Percentiles rank a stretch among this genome's conserved stretches.
Evolutionary conservation across 2,888 invertebrate species (phyloP).

Genomic region (Stenoptilia bipunctidactyla): DNA sequence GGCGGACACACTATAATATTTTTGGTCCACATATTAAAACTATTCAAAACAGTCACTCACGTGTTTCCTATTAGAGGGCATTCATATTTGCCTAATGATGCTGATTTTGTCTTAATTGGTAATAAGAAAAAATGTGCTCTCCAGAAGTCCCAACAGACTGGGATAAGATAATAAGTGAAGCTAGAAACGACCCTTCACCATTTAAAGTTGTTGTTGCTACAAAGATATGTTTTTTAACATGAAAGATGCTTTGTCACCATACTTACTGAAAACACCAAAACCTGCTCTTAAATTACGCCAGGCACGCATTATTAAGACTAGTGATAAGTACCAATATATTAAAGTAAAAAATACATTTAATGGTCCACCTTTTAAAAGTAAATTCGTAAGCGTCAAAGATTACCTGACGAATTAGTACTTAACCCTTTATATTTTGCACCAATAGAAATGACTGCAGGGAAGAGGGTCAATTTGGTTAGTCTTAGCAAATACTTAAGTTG

Average conservation of each 20-base stretch:
- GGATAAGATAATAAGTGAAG: not conserved
- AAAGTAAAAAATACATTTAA: slow-evolving; percentile 2
- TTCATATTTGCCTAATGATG: too few species aligned
- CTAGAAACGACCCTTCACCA: slow-evolving; percentile 4
- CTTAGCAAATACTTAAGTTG: slow-evolving; percentile 4
- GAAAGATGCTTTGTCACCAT: slow-evolving; percentile 4
- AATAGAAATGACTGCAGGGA: slow-evolving; percentile 7
- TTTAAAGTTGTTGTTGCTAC: slow-evolving; percentile 3
- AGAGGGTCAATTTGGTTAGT: slow-evolving; percentile 10
- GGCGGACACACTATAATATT: too few species aligned
- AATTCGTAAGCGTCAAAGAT: not conserved
- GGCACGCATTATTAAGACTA: not conserved
- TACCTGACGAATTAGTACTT: not conserved
- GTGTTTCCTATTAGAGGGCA: too few species aligned
- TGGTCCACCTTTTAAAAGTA: not conserved
- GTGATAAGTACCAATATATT: slow-evolving; percentile 2
- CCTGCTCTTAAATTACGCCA: slow-evolving; percentile 2
- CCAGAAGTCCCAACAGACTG: too few species aligned
- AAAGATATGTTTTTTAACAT: slow-evolving; percentile 7
- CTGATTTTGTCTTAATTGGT: too few species aligned
- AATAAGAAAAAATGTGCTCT: too few species aligned
- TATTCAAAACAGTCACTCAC: too few species aligned
- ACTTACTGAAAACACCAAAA: slow-evolving; percentile 4
- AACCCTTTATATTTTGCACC: not conserved
- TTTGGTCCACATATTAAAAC: too few species aligned